Conservation (phyloP, 2,113 vertebrate species). For the Osmerus eperlanus region DNA sequence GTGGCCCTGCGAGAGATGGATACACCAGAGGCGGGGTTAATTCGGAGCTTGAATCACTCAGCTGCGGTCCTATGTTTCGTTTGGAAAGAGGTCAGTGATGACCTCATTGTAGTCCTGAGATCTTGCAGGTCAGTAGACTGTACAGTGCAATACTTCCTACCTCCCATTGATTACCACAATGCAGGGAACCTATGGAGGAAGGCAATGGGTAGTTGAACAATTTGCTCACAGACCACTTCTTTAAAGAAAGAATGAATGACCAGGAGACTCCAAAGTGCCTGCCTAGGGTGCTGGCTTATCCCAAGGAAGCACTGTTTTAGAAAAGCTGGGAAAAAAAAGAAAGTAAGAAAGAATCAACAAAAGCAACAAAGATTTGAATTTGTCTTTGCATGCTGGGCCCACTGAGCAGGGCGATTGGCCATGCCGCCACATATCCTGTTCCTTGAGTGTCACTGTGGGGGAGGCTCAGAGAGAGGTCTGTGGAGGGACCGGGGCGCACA, state of each 20-base stretch:
- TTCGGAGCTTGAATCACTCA: slow-evolving; percentile 50
- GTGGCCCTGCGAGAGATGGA: slow-evolving; percentile 33
- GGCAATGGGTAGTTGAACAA: slow-evolving; percentile 40
- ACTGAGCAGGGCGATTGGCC: slow-evolving; percentile 12
- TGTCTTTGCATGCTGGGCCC: slow-evolving; percentile 9
- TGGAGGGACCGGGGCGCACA: not conserved
- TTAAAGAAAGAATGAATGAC: slow-evolving; percentile 31
- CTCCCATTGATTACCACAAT: slow-evolving; percentile 33
- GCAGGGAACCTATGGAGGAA: slow-evolving; percentile 28
- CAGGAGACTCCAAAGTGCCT: slow-evolving; percentile 23
- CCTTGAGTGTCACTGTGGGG: not conserved
- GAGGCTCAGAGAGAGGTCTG: not conserved
- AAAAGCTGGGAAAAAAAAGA: slow-evolving; percentile 2
- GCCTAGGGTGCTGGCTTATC: slow-evolving; percentile 20
- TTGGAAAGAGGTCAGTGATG: slow-evolving; percentile 59
- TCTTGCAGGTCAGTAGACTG: slow-evolving; percentile 51
- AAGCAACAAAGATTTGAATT: slow-evolving; percentile 3
- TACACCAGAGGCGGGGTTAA: slow-evolving; percentile 54
- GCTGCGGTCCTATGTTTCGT: slow-evolving; percentile 49
- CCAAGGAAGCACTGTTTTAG: not conserved
- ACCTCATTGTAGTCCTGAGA: slow-evolving; percentile 59
- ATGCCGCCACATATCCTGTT: slow-evolving; percentile 9
- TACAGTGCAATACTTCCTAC: slow-evolving; percentile 28
- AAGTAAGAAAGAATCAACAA: slow-evolving; percentile 1
- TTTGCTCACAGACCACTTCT: slow-evolving; percentile 43